Evolutionary conservation across 2,113 vertebrate species (phyloP), one percentile per base, ranked within the genome.

Genomic region (Sterna hirundo): DNA sequence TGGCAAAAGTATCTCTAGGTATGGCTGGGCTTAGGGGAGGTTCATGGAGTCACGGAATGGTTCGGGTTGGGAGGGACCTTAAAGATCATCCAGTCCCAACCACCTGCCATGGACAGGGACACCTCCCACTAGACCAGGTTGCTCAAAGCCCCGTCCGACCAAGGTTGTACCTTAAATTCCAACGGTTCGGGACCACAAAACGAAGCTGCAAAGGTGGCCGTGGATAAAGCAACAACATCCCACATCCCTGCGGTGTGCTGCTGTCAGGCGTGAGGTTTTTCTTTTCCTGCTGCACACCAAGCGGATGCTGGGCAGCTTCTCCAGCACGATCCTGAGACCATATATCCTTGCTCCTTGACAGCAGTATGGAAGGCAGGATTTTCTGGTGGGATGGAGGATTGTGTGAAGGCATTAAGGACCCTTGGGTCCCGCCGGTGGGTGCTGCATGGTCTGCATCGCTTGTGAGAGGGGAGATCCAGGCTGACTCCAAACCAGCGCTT

Each of bases 361-460:
- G 54, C 18, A 52, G 15, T 3, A 2, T 4, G 1, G 17, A 47
- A 5, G 60, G 14, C n/a, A 42, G 82, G 40, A 52, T 42, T 64
- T 76, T 77, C 70, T 68, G 36, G 3, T 13, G 52, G 18, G 21
- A 8, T 16, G 34, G 13, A 27, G 25, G 9, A 25, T 18, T 9
- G 11, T 3, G 40, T 26, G 30, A 42, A 51, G 57, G 26, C 5
- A 2, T 0, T 12, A 51, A 36, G 36, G 9, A 14, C 10, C 10
- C 30, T 46, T 21, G 65, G 25, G 29, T 79, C 25, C 46, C 0
- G 0, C 57, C 22, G 44, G 42, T 38, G 62, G 22, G 29, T 86
- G 47, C 61, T 38, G 12, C 6, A 1, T 3, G 8, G 16, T 52
- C 51, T 64, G 36, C 13, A 8, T 52, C 3, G 0, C n/a, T 8